phyloP scores from a whole-genome alignment of 2,888 invertebrate species.

The Boloria euphrosyne region DNA sequence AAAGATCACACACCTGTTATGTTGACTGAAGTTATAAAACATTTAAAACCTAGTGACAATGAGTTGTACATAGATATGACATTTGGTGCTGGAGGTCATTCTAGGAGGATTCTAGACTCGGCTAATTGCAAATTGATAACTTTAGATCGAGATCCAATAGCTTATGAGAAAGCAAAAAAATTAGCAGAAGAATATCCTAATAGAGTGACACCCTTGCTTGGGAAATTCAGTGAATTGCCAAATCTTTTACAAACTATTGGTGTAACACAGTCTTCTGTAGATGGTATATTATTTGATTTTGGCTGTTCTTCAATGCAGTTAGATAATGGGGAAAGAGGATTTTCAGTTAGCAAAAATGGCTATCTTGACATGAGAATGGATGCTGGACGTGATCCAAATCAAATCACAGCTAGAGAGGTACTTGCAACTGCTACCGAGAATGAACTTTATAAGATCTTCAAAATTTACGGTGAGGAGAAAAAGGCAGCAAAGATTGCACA shows the following conservation, averaged over 20 bases:
- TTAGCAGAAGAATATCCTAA: slow-evolving; percentile 86
- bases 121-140: slow-evolving; percentile 87
- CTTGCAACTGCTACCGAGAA: slow-evolving; percentile 89
- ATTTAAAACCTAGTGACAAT: slow-evolving; percentile 84
- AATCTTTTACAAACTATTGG: slow-evolving; percentile 82
- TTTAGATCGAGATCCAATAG: slow-evolving; percentile 93
- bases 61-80: slow-evolving; percentile 95
- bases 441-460: slow-evolving; percentile 92
- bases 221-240: slow-evolving; percentile 94
- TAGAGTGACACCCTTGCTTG: slow-evolving; percentile 90
- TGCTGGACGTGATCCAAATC: slow-evolving; percentile 85
- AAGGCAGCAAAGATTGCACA: slow-evolving; percentile 92
- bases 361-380: slow-evolving; percentile 99
- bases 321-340: slow-evolving; percentile 91
- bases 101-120: slow-evolving; percentile 86
- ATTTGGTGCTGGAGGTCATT: slow-evolving; percentile 97
- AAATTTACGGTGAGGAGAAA: slow-evolving; percentile 95
- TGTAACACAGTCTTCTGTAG: slow-evolving; percentile 86
- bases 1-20: slow-evolving; percentile 89
- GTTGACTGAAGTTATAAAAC: slow-evolving; percentile 86
- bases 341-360: slow-evolving; percentile 92
- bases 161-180: slow-evolving; percentile 85
- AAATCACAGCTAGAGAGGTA: slow-evolving; percentile 93
- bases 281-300: slow-evolving; percentile 95
- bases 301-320: slow-evolving; percentile 98